Evolutionary conservation across 2,113 vertebrate genomes (phyloP), one percentile per base, ranked within the genome.

Genomic region (Rhabdomys dilectus): DNA sequence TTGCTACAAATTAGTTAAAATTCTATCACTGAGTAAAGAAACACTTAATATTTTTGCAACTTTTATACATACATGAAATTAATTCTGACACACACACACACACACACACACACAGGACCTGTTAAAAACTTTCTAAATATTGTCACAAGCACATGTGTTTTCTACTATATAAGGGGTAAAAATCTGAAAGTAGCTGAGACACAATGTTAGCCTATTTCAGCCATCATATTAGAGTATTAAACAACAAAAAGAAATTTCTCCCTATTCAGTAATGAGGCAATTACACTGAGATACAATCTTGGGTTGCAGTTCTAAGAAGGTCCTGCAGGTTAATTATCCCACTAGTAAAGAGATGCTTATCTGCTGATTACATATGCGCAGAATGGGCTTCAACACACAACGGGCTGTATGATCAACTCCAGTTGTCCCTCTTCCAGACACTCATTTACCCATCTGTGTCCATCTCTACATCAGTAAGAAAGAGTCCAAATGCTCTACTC

Each of bases 141-240:
- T 89, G 62, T 26, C 91, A 94, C 8, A 96, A 77, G 45, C 22
- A 51, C 92, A 56, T 78, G 4, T n/a, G 21, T 80, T 95, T 88
- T 92, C 34, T 91, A 60, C 70, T 91, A 95, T 0, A 3, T 39
- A 91, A 72, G 72, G 15, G 73, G 62, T 80, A 56, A 96, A 94
- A 85, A 90, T 76, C 34, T 82, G n/a, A 82, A 96, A 94, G 51
- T 39, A 88, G 68, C 34, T 88, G 66, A 95, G 75, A 90, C 26
- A 73, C 6, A 78, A 11, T 36, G 7, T 75, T 93, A 91, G 9
- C 34, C 68, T 68, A 31, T 68, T 95, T 89, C 5, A 87, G 75
- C 87, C n/a, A 97, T 91, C 75, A 95, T 73, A 81, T 92, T 31
- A 87, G 53, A 91, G 36, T n/a, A 89, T 53, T 93, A 92, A 68